Conservation (phyloP, 2,113 vertebrate genomes). For the Rattus rattus region DNA sequence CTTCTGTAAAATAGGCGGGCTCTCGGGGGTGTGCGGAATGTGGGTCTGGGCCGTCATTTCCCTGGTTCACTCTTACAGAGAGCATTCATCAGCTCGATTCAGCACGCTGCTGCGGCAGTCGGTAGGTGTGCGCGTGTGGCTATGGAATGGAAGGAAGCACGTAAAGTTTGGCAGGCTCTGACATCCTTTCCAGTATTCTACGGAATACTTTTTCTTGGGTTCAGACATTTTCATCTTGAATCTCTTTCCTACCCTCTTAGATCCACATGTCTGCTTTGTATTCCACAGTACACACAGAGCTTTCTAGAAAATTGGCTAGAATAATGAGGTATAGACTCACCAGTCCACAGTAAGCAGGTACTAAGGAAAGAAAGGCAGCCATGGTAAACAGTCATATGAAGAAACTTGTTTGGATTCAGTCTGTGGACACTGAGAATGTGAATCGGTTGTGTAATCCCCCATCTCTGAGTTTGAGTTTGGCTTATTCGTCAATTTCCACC, state of each 20-base stretch:
- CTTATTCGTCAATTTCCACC: slow-evolving; percentile 16
- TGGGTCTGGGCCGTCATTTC: slow-evolving; percentile 29
- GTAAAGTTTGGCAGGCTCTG: neutral
- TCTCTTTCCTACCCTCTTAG: slow-evolving; percentile 7
- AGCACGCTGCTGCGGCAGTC: slow-evolving; percentile 62
- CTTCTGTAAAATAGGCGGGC: slow-evolving; percentile 47
- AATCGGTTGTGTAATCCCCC: neutral
- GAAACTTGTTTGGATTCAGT: neutral
- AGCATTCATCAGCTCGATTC: slow-evolving; percentile 65
- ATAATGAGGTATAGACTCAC: neutral
- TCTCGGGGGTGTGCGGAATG: slow-evolving; percentile 45
- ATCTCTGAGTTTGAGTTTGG: neutral
- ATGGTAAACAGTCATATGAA: neutral
- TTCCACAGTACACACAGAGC: neutral
- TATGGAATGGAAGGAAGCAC: neutral
- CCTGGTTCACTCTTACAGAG: slow-evolving; percentile 43
- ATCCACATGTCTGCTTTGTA: slow-evolving; percentile 4
- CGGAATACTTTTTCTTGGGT: slow-evolving; percentile 53
- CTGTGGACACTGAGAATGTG: neutral
- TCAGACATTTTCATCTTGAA: slow-evolving; percentile 33
- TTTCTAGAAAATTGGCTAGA: slow-evolving; percentile 21
- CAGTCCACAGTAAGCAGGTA: neutral
- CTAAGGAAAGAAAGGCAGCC: neutral
- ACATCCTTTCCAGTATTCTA: slow-evolving; percentile 65
- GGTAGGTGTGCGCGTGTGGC: neutral